A percentile compares a stretch with the other conserved stretches of the same genome.
Evolutionary conservation across 2,797 vertebrate species (phyloP).

Genomic region (Rhyacichthys aspro): DNA sequence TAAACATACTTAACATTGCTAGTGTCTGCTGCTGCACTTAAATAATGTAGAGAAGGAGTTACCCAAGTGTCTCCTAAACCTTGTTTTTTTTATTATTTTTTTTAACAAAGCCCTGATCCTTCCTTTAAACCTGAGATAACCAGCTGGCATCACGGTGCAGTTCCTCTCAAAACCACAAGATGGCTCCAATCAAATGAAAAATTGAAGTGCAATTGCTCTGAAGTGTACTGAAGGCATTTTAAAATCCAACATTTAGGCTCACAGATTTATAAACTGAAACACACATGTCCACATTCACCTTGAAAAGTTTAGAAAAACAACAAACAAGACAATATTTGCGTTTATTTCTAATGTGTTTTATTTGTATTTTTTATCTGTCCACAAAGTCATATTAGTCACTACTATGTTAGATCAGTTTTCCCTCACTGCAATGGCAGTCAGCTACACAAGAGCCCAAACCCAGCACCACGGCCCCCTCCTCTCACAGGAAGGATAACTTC

Average conservation of each 20-base stretch:
- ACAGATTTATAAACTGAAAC: background rate
- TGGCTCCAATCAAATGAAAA: background rate
- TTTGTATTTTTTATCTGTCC: conserved; percentile 77
- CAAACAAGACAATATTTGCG: conserved; percentile 58
- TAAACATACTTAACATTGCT: no score
- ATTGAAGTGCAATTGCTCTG: background rate
- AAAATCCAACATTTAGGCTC: background rate
- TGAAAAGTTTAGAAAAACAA: background rate
- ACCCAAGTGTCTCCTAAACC: no score
- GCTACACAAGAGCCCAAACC: conserved; percentile 84
- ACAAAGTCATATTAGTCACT: conserved; percentile 88
- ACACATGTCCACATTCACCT: background rate
- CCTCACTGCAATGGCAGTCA: conserved; percentile 86
- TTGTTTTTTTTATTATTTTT: no score
- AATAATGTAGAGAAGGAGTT: no score
- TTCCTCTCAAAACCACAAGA: conserved; percentile 27
- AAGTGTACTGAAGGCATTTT: no score
- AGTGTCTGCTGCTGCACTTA: no score
- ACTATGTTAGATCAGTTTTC: conserved; percentile 86
- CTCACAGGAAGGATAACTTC: conserved; percentile 36
- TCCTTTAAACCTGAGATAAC: background rate
- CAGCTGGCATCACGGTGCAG: background rate
- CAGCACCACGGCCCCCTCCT: conserved; percentile 58
- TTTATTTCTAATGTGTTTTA: conserved; percentile 82
- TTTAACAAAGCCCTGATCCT: background rate